These are phyloP conservation scores for Pectinophora gossypiella DNA, from an alignment of 1,140 invertebrate genomes.

Conservation along the genomic window DNA sequence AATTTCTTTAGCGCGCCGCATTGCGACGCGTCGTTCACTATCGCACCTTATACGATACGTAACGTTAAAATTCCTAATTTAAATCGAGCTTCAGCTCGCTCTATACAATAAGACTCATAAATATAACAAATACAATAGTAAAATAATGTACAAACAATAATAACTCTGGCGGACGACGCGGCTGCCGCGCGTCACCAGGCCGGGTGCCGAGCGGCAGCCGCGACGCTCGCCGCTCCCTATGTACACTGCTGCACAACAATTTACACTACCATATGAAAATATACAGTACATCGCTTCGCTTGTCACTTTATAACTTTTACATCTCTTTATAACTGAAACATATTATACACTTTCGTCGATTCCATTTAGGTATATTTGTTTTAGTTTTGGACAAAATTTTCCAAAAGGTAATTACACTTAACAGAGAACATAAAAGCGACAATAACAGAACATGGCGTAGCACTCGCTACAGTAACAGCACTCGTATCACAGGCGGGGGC, in stretches of 20 bases:
- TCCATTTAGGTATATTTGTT: no score
- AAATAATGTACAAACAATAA: slow-evolving; percentile 48
- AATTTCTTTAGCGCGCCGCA: slow-evolving; percentile 20
- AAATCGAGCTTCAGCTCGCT: slow-evolving; percentile 22
- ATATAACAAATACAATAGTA: slow-evolving; percentile 54
- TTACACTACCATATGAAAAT: not conserved
- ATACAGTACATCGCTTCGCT: not conserved
- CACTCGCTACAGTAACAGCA: no score
- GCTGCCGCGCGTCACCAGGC: slow-evolving; percentile 12
- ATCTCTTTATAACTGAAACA: not conserved
- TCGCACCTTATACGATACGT: slow-evolving; percentile 18
- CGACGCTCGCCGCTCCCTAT: not conserved
- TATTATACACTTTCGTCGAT: not conserved
- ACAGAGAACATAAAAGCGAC: no score
- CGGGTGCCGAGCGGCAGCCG: slow-evolving; percentile 1
- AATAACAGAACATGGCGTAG: no score
- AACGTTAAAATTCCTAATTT: slow-evolving; percentile 35
- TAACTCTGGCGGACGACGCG: slow-evolving; percentile 22
- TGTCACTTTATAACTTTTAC: not conserved
- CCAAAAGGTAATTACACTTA: no score
- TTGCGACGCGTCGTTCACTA: slow-evolving; percentile 14
- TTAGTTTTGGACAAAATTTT: no score
- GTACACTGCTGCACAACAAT: not conserved
- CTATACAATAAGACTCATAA: slow-evolving; percentile 44
- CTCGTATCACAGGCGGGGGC: no score